These are phyloP conservation scores for Agrotis exclamationis DNA, from an alignment of 2,888 invertebrate species.

Conservation along the genomic window DNA sequence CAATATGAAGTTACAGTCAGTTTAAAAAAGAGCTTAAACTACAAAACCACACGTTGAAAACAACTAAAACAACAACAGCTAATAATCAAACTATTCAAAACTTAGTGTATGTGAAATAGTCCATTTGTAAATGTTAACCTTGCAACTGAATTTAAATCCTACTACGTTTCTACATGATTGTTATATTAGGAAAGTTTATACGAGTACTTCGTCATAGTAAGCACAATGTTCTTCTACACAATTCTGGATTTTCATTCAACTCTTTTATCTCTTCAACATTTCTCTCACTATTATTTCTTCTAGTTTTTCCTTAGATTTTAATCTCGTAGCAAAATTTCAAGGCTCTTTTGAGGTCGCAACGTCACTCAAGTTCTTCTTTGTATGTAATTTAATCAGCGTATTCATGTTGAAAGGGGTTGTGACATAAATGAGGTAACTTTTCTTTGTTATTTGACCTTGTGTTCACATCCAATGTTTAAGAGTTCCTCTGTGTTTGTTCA, in stretches of 20 bases:
- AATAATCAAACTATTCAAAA: background rate
- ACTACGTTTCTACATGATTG: background rate
- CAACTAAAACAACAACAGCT: background rate
- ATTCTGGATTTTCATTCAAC: slow-evolving; percentile 1
- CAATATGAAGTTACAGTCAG: background rate
- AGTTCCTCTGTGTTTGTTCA: slow-evolving; percentile 51
- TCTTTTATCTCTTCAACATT: slow-evolving; percentile 4
- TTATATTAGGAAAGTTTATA: background rate
- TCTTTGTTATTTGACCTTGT: slow-evolving; percentile 60
- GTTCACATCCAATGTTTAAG: slow-evolving; percentile 52
- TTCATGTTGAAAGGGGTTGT: slow-evolving; percentile 64
- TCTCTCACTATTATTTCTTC: slow-evolving; percentile 23
- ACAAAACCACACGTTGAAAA: background rate
- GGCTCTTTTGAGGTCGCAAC: slow-evolving; percentile 57
- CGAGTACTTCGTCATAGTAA: background rate
- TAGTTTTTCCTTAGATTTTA: slow-evolving; percentile 48
- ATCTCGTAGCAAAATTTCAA: slow-evolving; percentile 56
- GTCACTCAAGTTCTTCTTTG: slow-evolving; percentile 59
- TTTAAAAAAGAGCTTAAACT: background rate
- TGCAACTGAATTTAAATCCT: background rate
- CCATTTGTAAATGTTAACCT: background rate
- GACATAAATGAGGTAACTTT: slow-evolving; percentile 60
- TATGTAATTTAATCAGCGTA: slow-evolving; percentile 65
- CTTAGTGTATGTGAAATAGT: background rate
- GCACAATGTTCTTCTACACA: background rate